These are phyloP conservation scores for Protodeltote pygarga DNA, from an alignment of 2,888 invertebrate species.

Conservation along the genomic window DNA sequence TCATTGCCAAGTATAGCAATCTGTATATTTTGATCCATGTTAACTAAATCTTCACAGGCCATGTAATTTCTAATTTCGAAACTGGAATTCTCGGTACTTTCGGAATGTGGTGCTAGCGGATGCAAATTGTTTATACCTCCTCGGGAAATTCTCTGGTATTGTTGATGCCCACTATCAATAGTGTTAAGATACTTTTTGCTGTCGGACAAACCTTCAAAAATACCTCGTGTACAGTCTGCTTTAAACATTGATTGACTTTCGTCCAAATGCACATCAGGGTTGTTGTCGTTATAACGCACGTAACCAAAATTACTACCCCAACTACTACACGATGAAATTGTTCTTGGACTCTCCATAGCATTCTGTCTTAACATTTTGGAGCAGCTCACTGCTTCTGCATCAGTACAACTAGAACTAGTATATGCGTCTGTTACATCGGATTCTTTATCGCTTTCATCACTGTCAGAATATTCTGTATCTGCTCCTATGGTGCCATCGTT, in stretches of 20 bases:
- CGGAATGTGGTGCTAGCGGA: slow-evolving; percentile 85
- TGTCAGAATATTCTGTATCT: slow-evolving; percentile 77
- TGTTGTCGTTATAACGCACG: slow-evolving; percentile 88
- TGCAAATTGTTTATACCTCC: slow-evolving; percentile 48
- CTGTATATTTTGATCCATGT: slow-evolving; percentile 88
- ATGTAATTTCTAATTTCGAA: slow-evolving; percentile 86
- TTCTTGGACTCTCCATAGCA: slow-evolving; percentile 85
- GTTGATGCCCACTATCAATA: slow-evolving; percentile 46
- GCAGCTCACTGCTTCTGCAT: slow-evolving; percentile 62
- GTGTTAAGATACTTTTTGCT: slow-evolving; percentile 45
- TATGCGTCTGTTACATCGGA: slow-evolving; percentile 77
- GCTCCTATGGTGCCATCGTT: slow-evolving; percentile 77
- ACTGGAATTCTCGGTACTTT: slow-evolving; percentile 87
- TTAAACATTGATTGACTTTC: slow-evolving; percentile 55
- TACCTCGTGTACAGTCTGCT: slow-evolving; percentile 77
- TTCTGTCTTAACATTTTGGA: slow-evolving; percentile 87
- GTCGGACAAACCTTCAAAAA: slow-evolving; percentile 64
- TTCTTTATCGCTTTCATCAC: slow-evolving; percentile 76
- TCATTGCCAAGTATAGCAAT: slow-evolving; percentile 75
- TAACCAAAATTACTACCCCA: slow-evolving; percentile 89
- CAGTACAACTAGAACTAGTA: slow-evolving; percentile 73
- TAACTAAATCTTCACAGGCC: slow-evolving; percentile 90
- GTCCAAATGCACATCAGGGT: slow-evolving; percentile 74
- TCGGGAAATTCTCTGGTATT: slow-evolving; percentile 52
- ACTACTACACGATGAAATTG: slow-evolving; percentile 83